phyloP scores from a whole-genome alignment of 2,888 invertebrate genomes.

The Pammene fasciana region DNA sequence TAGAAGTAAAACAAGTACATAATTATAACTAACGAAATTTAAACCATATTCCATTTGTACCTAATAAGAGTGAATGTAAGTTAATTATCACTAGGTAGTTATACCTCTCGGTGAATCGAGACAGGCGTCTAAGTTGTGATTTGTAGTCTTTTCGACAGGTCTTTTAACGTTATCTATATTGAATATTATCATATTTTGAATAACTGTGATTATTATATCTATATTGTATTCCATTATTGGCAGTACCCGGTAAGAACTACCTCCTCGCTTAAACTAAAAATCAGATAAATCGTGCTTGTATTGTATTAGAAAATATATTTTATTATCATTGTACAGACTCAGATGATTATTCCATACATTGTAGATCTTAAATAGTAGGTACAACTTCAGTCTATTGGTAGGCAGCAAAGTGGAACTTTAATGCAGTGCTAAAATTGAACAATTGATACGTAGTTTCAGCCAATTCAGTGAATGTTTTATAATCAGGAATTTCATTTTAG shows the following conservation, averaged over 20 bases:
- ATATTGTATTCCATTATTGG: slow-evolving; percentile 62
- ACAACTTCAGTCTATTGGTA: slow-evolving; percentile 16
- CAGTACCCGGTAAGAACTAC: slow-evolving; percentile 61
- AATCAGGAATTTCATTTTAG: background rate
- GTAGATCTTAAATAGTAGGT: slow-evolving; percentile 14
- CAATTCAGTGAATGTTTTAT: background rate
- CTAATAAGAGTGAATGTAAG: slow-evolving; percentile 71
- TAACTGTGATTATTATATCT: slow-evolving; percentile 70
- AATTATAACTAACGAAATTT: slow-evolving; percentile 71
- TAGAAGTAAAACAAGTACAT: slow-evolving; percentile 74
- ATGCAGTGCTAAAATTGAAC: slow-evolving; percentile 5
- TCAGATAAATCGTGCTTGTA: slow-evolving; percentile 43
- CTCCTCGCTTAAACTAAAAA: slow-evolving; percentile 59
- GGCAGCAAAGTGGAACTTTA: background rate
- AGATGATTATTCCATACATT: slow-evolving; percentile 24
- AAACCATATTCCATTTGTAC: slow-evolving; percentile 73
- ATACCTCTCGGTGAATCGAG: slow-evolving; percentile 59
- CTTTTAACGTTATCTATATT: slow-evolving; percentile 69
- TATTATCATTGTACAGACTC: slow-evolving; percentile 24
- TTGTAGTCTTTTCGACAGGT: slow-evolving; percentile 75
- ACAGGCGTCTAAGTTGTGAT: slow-evolving; percentile 75
- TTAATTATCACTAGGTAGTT: slow-evolving; percentile 73
- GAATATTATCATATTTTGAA: slow-evolving; percentile 59
- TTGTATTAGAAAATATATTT: slow-evolving; percentile 34
- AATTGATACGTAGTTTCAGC: slow-evolving; percentile 5